These are phyloP conservation scores for Xestoiulus laeticollis DNA, from an alignment of 2,888 invertebrate species.

Conservation along the genomic window DNA sequence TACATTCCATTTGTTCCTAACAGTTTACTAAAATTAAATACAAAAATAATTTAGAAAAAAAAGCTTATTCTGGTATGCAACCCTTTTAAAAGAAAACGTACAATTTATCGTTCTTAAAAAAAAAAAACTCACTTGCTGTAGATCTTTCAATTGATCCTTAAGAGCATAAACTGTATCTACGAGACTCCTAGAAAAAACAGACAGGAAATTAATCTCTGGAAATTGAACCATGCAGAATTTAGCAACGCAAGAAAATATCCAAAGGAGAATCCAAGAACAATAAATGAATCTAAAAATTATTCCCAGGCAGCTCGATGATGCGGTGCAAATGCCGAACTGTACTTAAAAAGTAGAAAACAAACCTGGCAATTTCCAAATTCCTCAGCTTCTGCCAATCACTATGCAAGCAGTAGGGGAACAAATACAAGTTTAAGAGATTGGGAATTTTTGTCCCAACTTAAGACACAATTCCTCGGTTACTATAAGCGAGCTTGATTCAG, in stretches of 20 bases:
- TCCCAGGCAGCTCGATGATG: background rate
- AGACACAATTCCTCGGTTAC: background rate
- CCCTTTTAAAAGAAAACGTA: no score
- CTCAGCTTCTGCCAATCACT: background rate
- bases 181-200: slow-evolving; percentile 70
- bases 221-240: no score
- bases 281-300: no score
- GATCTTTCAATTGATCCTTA: slow-evolving; percentile 76
- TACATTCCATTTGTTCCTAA: no score
- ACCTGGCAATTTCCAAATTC: background rate
- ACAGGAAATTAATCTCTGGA: no score
- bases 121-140: slow-evolving; percentile 69
- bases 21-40: no score
- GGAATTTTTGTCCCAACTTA: background rate
- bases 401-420: background rate
- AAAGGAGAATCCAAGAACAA: background rate
- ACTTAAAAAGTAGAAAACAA: slow-evolving; percentile 31
- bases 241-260: background rate
- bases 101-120: background rate
- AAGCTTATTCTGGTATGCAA: no score
- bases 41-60: no score
- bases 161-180: slow-evolving; percentile 81
- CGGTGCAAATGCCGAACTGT: background rate
- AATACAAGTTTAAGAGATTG: background rate
- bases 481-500: no score